Base-by-base conservation (phyloP, 2,113 vertebrate species). In the Laticauda laticaudata region DNA sequence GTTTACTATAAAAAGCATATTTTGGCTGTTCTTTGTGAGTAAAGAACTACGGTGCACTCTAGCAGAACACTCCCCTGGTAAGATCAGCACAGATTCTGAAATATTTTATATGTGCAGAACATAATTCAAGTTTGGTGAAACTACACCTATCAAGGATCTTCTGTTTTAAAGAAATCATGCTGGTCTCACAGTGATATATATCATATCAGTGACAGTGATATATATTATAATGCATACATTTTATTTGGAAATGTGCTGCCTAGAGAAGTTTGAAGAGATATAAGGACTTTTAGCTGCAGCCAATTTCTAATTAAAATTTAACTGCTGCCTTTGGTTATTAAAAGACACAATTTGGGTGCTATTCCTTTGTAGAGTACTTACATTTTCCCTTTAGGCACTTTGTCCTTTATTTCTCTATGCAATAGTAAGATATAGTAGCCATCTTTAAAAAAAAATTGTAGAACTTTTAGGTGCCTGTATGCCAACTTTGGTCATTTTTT, bases 261-360 rank as follows among this genome's bases (percentile, higher is more conserved):
- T 75, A 92, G 89, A 34, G 85, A 94, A 94, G 96, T 95, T 39
- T 94, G 91, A 95, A 91, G 89, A 88, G 93, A 92, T 92, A 92
- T 92, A 69, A 91, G 94, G 91, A 94, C 92, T 89, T 92, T 96
- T 96, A 94, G 95, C 95, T 92, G 94, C 94, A 94, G 94, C 95
- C 94, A 95, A 93, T 0, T 18, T 14, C 81, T 43, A 39, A 95
- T 93, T 92, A 61, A 85, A 57, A 92, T 94, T 75, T 86, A 94
- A 95, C 90, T 92, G 57, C 89, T 55, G 91, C 89, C 92, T 94
- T 91, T 95, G 95, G 93, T 96, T 96, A 93, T 96, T 94, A 91
- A 43, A 94, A 93, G 95, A 92, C 93, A 92, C 95, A 75, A 89
- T 92, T 92, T 89, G 95, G 94, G 92, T 93, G 92, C 90, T 96